Base-by-base conservation (phyloP, 2,113 vertebrate genomes). In the Ctenomys sociabilis region DNA sequence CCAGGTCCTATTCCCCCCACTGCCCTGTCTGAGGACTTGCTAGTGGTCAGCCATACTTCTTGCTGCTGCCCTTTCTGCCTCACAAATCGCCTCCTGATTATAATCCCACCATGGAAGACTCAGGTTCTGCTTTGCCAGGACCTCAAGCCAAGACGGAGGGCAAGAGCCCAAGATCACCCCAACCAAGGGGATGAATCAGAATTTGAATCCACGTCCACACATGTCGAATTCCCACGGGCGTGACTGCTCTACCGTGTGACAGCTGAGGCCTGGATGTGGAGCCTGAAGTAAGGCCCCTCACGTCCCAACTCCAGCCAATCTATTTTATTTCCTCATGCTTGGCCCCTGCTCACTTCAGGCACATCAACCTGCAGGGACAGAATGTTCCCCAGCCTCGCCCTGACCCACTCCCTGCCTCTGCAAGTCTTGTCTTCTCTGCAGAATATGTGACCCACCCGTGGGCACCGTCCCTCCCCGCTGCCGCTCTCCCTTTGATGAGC, bases 171-270 rank as follows among this genome's bases (percentile, higher is more conserved):
- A 40, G 66, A 37, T 40, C n/a, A 63, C 64, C 57, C 11, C 52
- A 70, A 28, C 8, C 59, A 75, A 59, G 66, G 16, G 66, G 59
- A 68, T 49, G 66, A 59, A 61, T 49, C 75, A 57, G 49, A 93
- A 49, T 66, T 73, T 49, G 75, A 63, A 43, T 32, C 59, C 52
- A 59, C 59, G 35, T 87, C 84, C 77, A 37, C 26, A 6, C 11
- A 77, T 10, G 52, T 84, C 78, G 2, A 68, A 24, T 63, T 77
- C 52, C 45, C 59, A 61, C 35, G 16, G 12, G 52, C 17, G 7
- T 78, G 43, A 78, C 24, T 11, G 0, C 57, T 57, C 0, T 0
- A 11, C 26, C 52, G 35, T 0, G 0, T 22, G 37, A 17, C 37
- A n/a, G 64, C 2, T 45, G 43, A 1, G 59, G 26, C 28, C 73